Evolutionary conservation across 1,140 invertebrate species (phyloP).

Genomic region (Hypsibius dujardini): DNA sequence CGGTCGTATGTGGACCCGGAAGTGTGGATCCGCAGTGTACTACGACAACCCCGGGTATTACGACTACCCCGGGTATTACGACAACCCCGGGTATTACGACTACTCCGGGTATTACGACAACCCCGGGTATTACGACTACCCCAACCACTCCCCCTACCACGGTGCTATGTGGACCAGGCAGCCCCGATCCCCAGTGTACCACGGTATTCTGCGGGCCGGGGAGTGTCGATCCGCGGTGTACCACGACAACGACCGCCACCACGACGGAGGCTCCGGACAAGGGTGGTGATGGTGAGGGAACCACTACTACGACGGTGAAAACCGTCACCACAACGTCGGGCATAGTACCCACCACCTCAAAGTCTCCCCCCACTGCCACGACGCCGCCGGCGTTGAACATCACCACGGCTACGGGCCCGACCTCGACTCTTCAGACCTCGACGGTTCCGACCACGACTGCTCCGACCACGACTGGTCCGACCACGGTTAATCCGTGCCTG

Average conservation of each 20-base stretch:
- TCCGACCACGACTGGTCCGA: too few species aligned
- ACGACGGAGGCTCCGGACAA: background rate
- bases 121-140: background rate
- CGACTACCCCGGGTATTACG: background rate
- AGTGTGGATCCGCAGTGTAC: background rate
- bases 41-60: background rate
- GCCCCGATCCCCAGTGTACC: background rate
- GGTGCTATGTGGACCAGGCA: background rate
- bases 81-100: too few species aligned
- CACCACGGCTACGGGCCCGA: background rate
- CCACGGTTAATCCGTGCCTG: too few species aligned
- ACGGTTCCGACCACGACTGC: too few species aligned
- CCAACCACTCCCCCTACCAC: background rate
- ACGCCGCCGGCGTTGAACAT: background rate
- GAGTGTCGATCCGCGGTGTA: too few species aligned
- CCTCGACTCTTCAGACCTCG: too few species aligned
- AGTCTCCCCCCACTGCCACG: background rate
- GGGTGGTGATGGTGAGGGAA: too few species aligned
- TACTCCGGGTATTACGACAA: too few species aligned
- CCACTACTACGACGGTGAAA: background rate
- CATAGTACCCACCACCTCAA: background rate
- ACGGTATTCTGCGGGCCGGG: background rate
- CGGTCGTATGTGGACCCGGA: background rate
- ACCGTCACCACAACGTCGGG: background rate
- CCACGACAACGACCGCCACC: background rate